Base-by-base conservation (phyloP, 2,797 vertebrate species). In the Moxostoma hubbsi region DNA sequence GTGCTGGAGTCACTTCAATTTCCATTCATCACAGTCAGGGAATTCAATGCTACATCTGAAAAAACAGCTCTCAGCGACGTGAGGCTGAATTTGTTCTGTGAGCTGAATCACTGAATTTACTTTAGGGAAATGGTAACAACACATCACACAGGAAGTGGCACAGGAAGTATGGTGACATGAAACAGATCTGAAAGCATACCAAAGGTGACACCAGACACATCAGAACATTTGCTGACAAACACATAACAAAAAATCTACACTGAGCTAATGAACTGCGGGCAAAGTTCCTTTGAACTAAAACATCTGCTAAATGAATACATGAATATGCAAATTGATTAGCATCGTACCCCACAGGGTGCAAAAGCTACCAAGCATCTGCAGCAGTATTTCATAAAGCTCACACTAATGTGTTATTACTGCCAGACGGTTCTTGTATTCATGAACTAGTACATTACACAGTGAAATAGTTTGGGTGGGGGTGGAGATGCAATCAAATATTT, bases 271-370 rank as follows among this genome's bases (percentile, higher is more conserved):
- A 78, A 77, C 66, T 63, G 8, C 15, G 66, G 57, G 55, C 49
- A 70, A 70, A 46, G 24, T 63, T 54, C 54, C 75, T 77, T 62
- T 70, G 66, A 78, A 78, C 66, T 62, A 55, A 57, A 77, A 77
- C 66, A 78, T 69, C 75, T 78, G 75, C 66, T 61, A 62, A 77
- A 61, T 70, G 66, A 77, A 69, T 69, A 69, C 61, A 77, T 77
- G 57, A 78, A 78, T 78, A 78, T 78, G 75, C 66, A 78, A 78
- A 70, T 70, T 15, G 3, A 0, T 10, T 66, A 70, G 49, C 13
- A 61, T 69, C 54, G 1, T 77, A 70, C 54, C 49, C 67, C 58
- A 2, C 58, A 18, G 75, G 75, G 57, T 63, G 57, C 36, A 51
- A 63, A 61, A 63, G 67, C 66, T 45, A 53, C 11, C 5, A 5